Base-by-base conservation (phyloP, 1,140 invertebrate species). In the Trichogramma pretiosum region DNA sequence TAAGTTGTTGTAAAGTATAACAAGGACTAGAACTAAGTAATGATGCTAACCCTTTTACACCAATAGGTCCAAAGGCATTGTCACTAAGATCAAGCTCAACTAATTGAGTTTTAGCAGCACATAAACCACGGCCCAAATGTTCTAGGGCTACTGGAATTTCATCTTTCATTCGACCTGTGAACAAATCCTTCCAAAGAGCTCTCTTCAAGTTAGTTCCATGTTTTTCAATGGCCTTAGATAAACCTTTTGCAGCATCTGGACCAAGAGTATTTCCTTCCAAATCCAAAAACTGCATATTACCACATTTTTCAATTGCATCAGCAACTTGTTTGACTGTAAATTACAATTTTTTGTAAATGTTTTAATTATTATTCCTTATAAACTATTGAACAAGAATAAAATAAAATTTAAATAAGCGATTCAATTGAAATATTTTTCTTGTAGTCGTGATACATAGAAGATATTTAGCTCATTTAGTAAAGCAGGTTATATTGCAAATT, bases 1-100 rank as follows among this genome's bases (percentile, higher is more conserved):
- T 74, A 0, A 99, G 68, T 64, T 87, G 84, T 70, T 89, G 74
- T 14, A 92, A 72, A 3, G 84, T 80, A 57, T 83, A 93, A 64
- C 93, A 96, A 1, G 85, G 79, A 3, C 80, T 76, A 37, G 90
- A 93, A 49, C 81, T 80, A 11, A 99, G 68, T 11, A 98, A 76
- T 16, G 83, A 78, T n/a, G 84, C 83, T 34, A 99, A 73, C 4
- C 92, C 93, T 54, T 85, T 76, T 39, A 98, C 86, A 28, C 93
- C 95, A 62, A 95, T 91, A 0, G 95, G 94, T 5, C 96, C 96
- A 64, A 99, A 88, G 0, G 96, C 96, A 78, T 99, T 99, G 65
- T 99, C 95, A 72, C 93, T 97, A 1, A 99, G 75, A 63, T 99
- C 93, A 9, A 99, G 68, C 54, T 92, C 86, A 0, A 83, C 79